Percentiles rank a stretch among this genome's conserved stretches.
Evolutionary conservation across 1,140 invertebrate genomes (phyloP).

Genomic region (Cotesia vestalis): DNA sequence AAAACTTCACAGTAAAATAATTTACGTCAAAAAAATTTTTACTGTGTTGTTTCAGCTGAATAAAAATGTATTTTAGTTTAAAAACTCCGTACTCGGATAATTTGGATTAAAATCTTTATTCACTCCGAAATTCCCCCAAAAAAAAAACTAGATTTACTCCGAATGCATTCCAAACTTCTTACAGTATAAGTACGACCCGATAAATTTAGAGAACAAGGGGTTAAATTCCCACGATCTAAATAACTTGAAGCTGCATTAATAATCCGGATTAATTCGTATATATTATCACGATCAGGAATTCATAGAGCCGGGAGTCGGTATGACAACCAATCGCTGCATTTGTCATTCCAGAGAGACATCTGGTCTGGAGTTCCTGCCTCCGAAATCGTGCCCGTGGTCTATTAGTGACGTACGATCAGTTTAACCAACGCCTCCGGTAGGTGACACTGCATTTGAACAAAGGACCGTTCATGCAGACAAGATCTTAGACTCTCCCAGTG

Average conservation of each 20-base stretch:
- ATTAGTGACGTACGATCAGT: constrained; percentile 44
- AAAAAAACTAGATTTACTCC: too few species aligned
- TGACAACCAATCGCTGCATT: constrained; percentile 51
- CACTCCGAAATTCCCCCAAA: too few species aligned
- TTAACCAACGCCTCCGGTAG: constrained; percentile 3
- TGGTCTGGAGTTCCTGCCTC: constrained; percentile 30
- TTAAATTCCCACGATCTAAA: background rate
- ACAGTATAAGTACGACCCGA: too few species aligned
- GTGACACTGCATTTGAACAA: constrained; percentile 38
- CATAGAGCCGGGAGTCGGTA: constrained; percentile 36
- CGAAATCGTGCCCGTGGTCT: constrained; percentile 33
- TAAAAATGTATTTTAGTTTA: too few species aligned
- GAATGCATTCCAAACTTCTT: too few species aligned
- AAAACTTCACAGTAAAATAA: too few species aligned
- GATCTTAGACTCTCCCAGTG: background rate
- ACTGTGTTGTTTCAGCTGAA: too few species aligned
- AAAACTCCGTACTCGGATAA: too few species aligned
- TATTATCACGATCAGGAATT: constrained; percentile 37
- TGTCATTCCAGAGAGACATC: constrained; percentile 49
- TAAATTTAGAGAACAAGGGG: background rate
- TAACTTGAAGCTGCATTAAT: too few species aligned
- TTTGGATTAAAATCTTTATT: too few species aligned
- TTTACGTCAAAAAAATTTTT: too few species aligned
- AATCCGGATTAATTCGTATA: too few species aligned
- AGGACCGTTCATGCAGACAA: constrained; percentile 31